Percentiles rank a stretch among this genome's conserved stretches.
These are phyloP conservation scores for Cephus rjabovi DNA, from an alignment of 2,888 invertebrate genomes.

Conservation along the genomic window DNA sequence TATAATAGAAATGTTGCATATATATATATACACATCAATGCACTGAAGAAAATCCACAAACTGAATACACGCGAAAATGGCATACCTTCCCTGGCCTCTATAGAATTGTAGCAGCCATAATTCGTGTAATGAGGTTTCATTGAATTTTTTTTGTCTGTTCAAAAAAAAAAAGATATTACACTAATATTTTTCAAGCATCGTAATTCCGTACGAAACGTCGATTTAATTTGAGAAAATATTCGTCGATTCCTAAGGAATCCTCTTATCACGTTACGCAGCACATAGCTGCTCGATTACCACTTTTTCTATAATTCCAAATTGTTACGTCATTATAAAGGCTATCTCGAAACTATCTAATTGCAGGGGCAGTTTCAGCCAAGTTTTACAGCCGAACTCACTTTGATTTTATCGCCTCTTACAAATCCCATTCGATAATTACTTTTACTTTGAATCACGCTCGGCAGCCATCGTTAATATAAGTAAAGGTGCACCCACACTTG, in stretches of 20 bases:
- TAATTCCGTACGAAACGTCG: neutral
- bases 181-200: neutral
- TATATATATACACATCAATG: too few species aligned
- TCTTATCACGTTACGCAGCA: neutral
- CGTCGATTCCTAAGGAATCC: neutral
- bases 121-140: too few species aligned
- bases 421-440: neutral
- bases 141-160: too few species aligned
- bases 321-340: neutral
- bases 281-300: neutral
- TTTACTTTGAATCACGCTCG: neutral
- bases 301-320: neutral
- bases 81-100: too few species aligned
- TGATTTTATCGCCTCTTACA: neutral
- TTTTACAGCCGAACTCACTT: neutral
- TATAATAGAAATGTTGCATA: too few species aligned
- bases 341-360: neutral
- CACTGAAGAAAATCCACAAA: too few species aligned
- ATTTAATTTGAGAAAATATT: neutral
- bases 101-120: too few species aligned
- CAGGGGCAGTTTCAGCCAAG: neutral
- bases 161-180: neutral
- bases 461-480: neutral
- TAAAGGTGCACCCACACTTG: neutral
- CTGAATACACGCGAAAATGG: too few species aligned